Base-by-base conservation (phyloP, 2,888 invertebrate genomes). In the Scaptomyza caliginosa region DNA sequence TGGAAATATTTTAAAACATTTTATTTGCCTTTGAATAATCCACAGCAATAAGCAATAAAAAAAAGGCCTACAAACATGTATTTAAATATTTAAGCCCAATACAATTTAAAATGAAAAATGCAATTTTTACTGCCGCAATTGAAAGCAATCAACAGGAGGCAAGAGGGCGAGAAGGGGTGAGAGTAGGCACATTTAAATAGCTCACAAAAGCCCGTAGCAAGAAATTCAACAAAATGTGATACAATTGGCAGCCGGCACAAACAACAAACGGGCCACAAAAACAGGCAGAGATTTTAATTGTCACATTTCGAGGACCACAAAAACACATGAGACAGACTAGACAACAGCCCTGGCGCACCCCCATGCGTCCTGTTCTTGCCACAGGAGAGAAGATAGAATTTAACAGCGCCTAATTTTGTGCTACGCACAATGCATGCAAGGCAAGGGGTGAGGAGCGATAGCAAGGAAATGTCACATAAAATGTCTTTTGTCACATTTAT, bases 261-360 rank as follows among this genome's bases (percentile, higher is more conserved):
- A 26, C 39, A 42, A 54, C 30, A 40, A 30, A 45, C 42, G 39
- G 46, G 36, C 55, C 55, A 36, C 49, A 55, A 54, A 62, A 64
- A 57, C 36, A 34, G 51, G 38, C 62, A 5, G 13, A 26, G 45
- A 79, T 79, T 77, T 77, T 82, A 82, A 77, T 77, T 77, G 77
- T 77, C 76, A 79, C 83, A 82, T 65, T 82, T 71, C 46, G 38
- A 45, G 67, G 24, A 67, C 58, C 63, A 34, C 70, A 77, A 70
- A 70, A 57, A 59, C 79, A 77, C 79, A 77, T 77, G 77, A 54
- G 83, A 60, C 73, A 42, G 19, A n/a, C n/a, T n/a, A 17, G 36
- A 36, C 40, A 40, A 21, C 16, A 4, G 4, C 28, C 21, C n/a
- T n/a, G n/a, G n/a, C n/a, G n/a, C n/a, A n/a, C 21, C 13, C 24